Percentiles rank a stretch among this genome's conserved stretches.
Conservation (phyloP, 2,797 vertebrate species). For the Aldrovandia affinis region DNA sequence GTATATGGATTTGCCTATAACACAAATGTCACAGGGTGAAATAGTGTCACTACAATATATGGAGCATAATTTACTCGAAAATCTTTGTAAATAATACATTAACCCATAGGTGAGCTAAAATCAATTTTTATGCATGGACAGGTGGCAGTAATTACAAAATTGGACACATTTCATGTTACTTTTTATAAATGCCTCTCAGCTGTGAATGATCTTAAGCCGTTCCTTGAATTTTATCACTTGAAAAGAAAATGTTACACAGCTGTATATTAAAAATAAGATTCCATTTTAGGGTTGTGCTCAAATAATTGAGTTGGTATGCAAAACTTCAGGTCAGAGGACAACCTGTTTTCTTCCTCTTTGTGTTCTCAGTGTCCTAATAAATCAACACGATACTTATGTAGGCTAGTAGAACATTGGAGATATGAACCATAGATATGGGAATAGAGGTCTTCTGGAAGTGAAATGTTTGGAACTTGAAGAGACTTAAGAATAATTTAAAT, state of each 20-base stretch:
- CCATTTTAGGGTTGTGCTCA: neutral
- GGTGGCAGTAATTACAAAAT: neutral
- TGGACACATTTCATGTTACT: neutral
- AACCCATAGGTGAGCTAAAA: neutral
- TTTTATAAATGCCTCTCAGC: neutral
- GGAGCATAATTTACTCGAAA: constrained; percentile 17
- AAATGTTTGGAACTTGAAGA: too few species aligned
- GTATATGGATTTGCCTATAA: neutral
- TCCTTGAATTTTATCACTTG: neutral
- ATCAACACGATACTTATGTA: neutral
- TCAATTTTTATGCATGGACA: neutral
- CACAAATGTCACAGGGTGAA: neutral
- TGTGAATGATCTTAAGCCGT: neutral
- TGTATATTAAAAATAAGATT: neutral
- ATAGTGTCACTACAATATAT: constrained; percentile 19
- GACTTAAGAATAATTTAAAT: too few species aligned
- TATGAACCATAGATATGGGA: too few species aligned
- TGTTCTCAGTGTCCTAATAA: neutral
- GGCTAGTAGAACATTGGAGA: too few species aligned
- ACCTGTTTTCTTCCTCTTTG: neutral
- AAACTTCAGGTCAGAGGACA: neutral
- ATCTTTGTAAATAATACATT: neutral
- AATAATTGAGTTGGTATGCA: neutral
- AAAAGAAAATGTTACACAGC: neutral
- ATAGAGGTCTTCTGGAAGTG: too few species aligned